Percentiles rank a stretch among this genome's conserved stretches.
Evolutionary conservation across 1,140 invertebrate genomes (phyloP).

Genomic region (Apis laboriosa): DNA sequence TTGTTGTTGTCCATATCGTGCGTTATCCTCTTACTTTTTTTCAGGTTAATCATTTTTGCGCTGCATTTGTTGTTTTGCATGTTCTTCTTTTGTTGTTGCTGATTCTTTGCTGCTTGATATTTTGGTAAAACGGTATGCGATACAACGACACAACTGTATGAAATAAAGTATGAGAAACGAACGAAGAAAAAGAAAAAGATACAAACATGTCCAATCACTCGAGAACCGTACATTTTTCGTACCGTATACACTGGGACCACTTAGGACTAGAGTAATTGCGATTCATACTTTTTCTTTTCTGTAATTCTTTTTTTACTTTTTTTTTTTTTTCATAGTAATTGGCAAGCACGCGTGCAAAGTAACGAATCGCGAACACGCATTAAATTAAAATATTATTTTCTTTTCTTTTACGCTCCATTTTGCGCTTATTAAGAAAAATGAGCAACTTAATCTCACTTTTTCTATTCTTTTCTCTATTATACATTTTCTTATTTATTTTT

Average conservation of each 20-base stretch:
- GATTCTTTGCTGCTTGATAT: constrained; percentile 41
- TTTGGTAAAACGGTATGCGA: constrained; percentile 61
- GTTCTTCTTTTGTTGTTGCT: constrained; percentile 52
- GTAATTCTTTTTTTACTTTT: constrained; percentile 1
- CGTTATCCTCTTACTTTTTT: constrained; percentile 69
- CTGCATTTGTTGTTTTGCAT: constrained; percentile 44
- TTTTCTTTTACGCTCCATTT: not conserved
- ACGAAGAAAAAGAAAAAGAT: constrained; percentile 50
- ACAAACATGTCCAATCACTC: constrained; percentile 64
- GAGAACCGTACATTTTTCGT: constrained; percentile 42
- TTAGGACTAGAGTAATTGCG: constrained; percentile 72
- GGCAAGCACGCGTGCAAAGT: not conserved
- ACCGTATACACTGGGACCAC: constrained; percentile 58
- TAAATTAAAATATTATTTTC: not conserved
- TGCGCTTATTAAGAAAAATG: not conserved
- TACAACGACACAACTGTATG: constrained; percentile 58
- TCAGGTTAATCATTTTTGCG: constrained; percentile 53
- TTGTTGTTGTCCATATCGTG: constrained; percentile 77
- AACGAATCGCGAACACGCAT: constrained; percentile 8
- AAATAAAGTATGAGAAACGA: constrained; percentile 52
- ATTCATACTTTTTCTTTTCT: constrained; percentile 41
- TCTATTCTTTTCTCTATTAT: not conserved
- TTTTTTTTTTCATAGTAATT: not conserved
- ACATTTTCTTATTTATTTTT: not conserved
- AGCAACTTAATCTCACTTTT: not conserved